These are phyloP conservation scores for Elymnias hypermnestra DNA, from an alignment of 1,140 invertebrate species.

Conservation along the genomic window DNA sequence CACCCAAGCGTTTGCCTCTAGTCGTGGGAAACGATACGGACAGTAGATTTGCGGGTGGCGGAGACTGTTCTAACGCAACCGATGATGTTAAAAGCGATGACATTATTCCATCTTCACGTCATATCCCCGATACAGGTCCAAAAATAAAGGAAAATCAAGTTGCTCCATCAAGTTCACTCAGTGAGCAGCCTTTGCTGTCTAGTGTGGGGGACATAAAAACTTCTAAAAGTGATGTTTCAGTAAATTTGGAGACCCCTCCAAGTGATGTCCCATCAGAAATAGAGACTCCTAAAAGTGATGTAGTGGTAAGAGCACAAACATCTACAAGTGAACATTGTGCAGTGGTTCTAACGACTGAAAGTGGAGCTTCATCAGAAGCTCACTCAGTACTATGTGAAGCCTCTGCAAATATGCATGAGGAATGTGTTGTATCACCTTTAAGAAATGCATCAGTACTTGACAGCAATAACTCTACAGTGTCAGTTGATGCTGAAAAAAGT, in stretches of 20 bases:
- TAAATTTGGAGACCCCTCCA: background rate
- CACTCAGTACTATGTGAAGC: constrained; percentile 19
- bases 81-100: constrained; percentile 10
- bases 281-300: background rate
- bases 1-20: constrained; percentile 50
- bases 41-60: constrained; percentile 19
- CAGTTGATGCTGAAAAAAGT: constrained; percentile 21
- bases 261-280: background rate
- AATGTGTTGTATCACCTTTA: constrained; percentile 28
- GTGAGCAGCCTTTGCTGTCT: constrained; percentile 6
- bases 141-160: constrained; percentile 33
- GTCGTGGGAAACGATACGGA: constrained; percentile 16
- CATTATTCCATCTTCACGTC: too few species aligned
- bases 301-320: background rate
- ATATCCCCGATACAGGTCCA: constrained; percentile 31
- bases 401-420: constrained; percentile 19
- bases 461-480: constrained; percentile 24
- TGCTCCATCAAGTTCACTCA: constrained; percentile 23
- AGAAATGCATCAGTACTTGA: constrained; percentile 30
- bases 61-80: constrained; percentile 6
- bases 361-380: background rate
- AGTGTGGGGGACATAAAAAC: background rate
- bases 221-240: background rate
- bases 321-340: background rate
- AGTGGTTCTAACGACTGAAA: background rate